Percentiles rank a stretch among this genome's conserved stretches.
phyloP scores from a whole-genome alignment of 2,797 vertebrate species.

The Gorsachius magnificus region DNA sequence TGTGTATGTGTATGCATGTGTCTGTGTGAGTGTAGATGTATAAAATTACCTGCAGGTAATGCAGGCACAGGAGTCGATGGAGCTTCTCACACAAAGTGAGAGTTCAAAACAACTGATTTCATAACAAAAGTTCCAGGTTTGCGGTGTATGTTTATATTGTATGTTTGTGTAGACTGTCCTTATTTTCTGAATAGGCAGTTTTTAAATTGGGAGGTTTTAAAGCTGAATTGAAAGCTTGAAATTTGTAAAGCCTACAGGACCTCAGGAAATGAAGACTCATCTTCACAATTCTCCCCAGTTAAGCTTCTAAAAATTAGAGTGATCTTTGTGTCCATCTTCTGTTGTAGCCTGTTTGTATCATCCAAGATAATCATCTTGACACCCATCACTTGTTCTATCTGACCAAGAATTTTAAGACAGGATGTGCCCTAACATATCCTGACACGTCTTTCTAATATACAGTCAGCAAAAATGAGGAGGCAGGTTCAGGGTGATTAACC shows the following conservation, averaged over 20 bases:
- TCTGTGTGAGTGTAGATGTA: background rate
- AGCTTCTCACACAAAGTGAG: background rate
- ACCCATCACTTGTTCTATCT: constrained; percentile 21
- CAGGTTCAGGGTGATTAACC: background rate
- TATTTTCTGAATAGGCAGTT: constrained; percentile 17
- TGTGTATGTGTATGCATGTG: background rate
- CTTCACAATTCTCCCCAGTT: background rate
- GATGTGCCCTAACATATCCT: constrained; percentile 13
- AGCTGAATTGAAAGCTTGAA: background rate
- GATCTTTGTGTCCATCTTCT: background rate
- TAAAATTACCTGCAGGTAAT: background rate
- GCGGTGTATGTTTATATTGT: background rate
- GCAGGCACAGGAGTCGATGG: background rate
- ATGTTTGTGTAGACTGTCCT: background rate
- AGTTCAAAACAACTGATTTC: constrained; percentile 8
- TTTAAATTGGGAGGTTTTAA: background rate
- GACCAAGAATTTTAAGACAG: constrained; percentile 48
- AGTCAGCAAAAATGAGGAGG: constrained; percentile 33
- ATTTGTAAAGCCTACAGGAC: background rate
- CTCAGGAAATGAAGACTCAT: background rate
- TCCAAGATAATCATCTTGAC: constrained; percentile 35
- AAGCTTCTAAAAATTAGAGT: background rate
- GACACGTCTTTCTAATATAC: constrained; percentile 19
- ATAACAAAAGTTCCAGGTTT: background rate
- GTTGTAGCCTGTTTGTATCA: background rate